Conservation (phyloP, 2,888 invertebrate genomes). For the Drosophila subquinaria region DNA sequence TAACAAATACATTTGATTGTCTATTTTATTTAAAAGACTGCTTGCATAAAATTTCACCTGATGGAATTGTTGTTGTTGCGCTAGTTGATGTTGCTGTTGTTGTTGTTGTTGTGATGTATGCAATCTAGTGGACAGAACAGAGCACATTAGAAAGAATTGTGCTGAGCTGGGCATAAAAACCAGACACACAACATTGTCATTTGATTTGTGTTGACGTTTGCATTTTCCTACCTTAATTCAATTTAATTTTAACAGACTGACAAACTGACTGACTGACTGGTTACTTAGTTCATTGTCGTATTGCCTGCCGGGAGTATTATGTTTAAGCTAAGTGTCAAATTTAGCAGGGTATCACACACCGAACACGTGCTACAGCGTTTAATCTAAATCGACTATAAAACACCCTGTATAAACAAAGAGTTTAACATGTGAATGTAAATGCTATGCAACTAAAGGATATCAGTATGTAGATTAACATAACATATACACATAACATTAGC, state of each 20-base stretch:
- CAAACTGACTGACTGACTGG: slow-evolving; percentile 2
- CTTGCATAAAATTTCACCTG: slow-evolving; percentile 50
- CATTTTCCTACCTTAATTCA: slow-evolving; percentile 72
- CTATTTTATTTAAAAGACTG: slow-evolving; percentile 15
- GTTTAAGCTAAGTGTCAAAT: slow-evolving; percentile 73
- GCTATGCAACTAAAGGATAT: background rate
- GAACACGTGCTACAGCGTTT: slow-evolving; percentile 63
- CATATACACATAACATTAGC: background rate
- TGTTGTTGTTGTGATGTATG: slow-evolving; percentile 22
- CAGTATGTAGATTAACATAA: background rate
- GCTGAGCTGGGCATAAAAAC: slow-evolving; percentile 29
- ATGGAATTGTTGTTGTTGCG: slow-evolving; percentile 22
- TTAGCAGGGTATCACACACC: slow-evolving; percentile 68
- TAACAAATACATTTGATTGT: slow-evolving; percentile 13
- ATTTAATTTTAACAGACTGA: slow-evolving; percentile 53
- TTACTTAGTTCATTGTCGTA: slow-evolving; percentile 34
- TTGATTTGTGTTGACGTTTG: slow-evolving; percentile 79
- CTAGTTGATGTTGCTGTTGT: slow-evolving; percentile 3
- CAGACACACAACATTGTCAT: slow-evolving; percentile 63
- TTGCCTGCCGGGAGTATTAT: slow-evolving; percentile 43
- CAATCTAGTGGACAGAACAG: slow-evolving; percentile 26
- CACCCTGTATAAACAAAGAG: background rate
- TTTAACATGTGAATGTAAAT: background rate
- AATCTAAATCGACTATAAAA: background rate
- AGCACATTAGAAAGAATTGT: slow-evolving; percentile 27